These are phyloP conservation scores for Panthera leo DNA, from an alignment of 2,113 vertebrate species.

Conservation along the genomic window DNA sequence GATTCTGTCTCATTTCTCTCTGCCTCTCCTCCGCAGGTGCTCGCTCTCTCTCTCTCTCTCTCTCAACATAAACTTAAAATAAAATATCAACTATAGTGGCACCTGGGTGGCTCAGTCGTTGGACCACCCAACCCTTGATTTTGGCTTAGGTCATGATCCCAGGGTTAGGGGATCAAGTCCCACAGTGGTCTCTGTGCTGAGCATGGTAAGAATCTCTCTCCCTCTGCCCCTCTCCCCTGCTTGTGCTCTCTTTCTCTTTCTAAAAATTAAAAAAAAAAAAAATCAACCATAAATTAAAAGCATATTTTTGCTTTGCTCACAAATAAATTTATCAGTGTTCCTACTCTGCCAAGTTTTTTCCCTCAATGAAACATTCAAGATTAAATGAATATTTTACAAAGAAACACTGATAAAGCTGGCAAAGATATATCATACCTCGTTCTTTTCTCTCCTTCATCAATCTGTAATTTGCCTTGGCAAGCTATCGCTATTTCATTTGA, in stretches of 20 bases:
- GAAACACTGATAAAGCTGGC: neutral
- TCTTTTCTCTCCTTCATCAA: neutral
- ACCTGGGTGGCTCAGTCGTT: no score
- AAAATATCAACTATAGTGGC: no score
- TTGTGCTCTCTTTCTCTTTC: neutral
- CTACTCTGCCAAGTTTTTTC: neutral
- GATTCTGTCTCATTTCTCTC: neutral
- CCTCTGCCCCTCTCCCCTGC: no score
- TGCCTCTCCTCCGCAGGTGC: neutral
- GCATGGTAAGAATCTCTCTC: no score
- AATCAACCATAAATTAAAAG: neutral
- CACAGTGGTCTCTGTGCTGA: no score
- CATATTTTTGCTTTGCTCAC: neutral
- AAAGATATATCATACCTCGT: neutral
- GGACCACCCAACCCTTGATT: no score
- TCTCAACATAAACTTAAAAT: neutral
- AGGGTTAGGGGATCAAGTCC: no score
- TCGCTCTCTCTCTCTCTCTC: neutral
- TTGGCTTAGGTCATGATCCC: no score
- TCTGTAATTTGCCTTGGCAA: conserved; percentile 40
- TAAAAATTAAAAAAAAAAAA: no score
- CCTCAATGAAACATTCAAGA: neutral
- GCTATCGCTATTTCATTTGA: neutral
- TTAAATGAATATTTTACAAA: conserved; percentile 52
- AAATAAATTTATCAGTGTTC: neutral